These are phyloP conservation scores for Chaunax sp. DNA, from an alignment of 2,797 vertebrate species.

Conservation along the genomic window DNA sequence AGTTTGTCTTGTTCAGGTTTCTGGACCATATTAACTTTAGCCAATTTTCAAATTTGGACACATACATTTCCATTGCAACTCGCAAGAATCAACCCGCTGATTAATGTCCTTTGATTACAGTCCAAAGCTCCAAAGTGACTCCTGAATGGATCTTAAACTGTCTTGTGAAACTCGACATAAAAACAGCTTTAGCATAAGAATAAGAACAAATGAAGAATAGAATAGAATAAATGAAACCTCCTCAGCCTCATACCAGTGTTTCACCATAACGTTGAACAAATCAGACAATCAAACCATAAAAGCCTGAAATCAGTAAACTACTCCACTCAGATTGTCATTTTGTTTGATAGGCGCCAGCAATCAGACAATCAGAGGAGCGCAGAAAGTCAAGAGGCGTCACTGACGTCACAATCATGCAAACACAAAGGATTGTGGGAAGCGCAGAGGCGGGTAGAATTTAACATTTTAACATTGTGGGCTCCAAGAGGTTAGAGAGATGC, in stretches of 20 bases:
- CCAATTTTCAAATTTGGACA: no score
- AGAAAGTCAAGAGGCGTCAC: slow-evolving; percentile 51
- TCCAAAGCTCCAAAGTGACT: not conserved
- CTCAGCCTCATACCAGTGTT: not conserved
- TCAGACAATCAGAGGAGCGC: slow-evolving; percentile 37
- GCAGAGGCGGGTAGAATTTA: slow-evolving; percentile 56
- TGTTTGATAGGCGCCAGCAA: slow-evolving; percentile 35
- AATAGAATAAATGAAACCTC: not conserved
- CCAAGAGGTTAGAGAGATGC: slow-evolving; percentile 57
- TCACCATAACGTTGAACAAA: slow-evolving; percentile 11
- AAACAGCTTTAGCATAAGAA: not conserved
- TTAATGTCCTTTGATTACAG: not conserved
- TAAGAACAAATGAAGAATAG: not conserved
- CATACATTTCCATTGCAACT: not conserved
- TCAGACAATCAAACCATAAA: slow-evolving; percentile 9
- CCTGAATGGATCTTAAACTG: not conserved
- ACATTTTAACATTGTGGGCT: slow-evolving; percentile 48
- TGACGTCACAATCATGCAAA: slow-evolving; percentile 51
- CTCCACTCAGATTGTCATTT: slow-evolving; percentile 40
- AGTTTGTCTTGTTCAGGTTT: no score
- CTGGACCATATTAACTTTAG: no score
- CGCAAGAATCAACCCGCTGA: not conserved
- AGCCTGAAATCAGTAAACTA: not conserved
- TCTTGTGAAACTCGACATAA: not conserved
- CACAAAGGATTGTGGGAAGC: slow-evolving; percentile 73